Conservation (phyloP, 2,888 invertebrate genomes). For the Pimpla rufipes region DNA sequence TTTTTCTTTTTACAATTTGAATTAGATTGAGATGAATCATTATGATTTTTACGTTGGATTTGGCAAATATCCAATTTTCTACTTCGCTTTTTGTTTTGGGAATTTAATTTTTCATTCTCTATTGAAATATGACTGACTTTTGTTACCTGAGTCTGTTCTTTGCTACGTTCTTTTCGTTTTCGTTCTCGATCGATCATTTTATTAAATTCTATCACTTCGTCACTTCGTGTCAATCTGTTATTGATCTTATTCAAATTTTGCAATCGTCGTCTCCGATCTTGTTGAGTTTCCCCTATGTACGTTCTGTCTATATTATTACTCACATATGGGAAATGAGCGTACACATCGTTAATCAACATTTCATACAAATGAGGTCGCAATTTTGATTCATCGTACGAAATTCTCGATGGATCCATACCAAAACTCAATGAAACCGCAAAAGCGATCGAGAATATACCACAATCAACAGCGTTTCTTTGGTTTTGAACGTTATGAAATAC, state of each 20-base stretch:
- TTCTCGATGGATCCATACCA: slow-evolving; percentile 26
- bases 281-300: neutral
- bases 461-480: slow-evolving; percentile 22
- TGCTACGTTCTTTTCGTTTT: neutral
- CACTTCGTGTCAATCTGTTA: slow-evolving; percentile 5
- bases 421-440: slow-evolving; percentile 39
- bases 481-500: slow-evolving; percentile 23
- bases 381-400: slow-evolving; percentile 35
- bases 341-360: slow-evolving; percentile 21
- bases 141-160: neutral
- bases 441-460: slow-evolving; percentile 33
- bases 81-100: slow-evolving; percentile 11
- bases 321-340: slow-evolving; percentile 16
- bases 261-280: slow-evolving; percentile 2
- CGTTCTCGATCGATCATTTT: neutral
- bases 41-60: neutral
- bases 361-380: slow-evolving; percentile 33
- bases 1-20: neutral
- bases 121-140: neutral
- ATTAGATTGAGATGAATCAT: neutral
- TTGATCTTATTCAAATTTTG: slow-evolving; percentile 17
- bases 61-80: neutral
- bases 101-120: slow-evolving; percentile 1
- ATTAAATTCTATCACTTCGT: slow-evolving; percentile 15
- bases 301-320: neutral